Evolutionary conservation across 1,140 invertebrate genomes (phyloP), one percentile per base, ranked within the genome.

Genomic region (Phenacoccus solenopsis): DNA sequence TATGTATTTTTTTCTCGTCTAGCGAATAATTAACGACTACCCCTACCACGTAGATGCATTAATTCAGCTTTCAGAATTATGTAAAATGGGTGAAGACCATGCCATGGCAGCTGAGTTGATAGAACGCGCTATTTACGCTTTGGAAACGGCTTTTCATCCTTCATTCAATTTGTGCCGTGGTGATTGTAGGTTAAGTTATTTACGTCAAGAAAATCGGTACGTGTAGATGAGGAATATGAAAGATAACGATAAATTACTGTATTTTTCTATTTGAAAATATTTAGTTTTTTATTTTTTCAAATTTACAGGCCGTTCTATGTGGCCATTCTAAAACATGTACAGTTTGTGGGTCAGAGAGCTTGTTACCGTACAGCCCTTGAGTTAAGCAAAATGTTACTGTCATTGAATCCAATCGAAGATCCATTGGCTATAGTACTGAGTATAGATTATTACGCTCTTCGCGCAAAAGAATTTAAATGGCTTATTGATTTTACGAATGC

Each of bases 371-470:
- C 90, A 0, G 89, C 90, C 7, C 79, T 93, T 59, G 90, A 94
- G 77, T 81, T 92, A 57, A 87, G 85, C 73, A 93, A 93, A 77
- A 74, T 91, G 24, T 78, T 90, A 27, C 78, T 90, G 30, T 90
- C 88, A 57, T 77, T 96, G 24, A 91, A 95, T 78, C 91, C 92
- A 0, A 87, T 89, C 28, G 82, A 78, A 30, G 94, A 98, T 81
- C 94, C 94, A 0, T 76, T 96, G 70, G 90, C 87, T 25, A 83
- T 90, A 10, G 80, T 92, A 32, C 80, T 96, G 22, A 83, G 89
- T 73, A 86, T 98, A 1, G 94, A 97, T 77, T 93, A 91, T 73
- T 92, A 94, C 77, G 93, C 94, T 0, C 75, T 97, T 32, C 80
- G 90, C 71, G 84, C 89, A 61, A 85, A 85, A 68, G 89, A 96